Evolutionary conservation across 2,113 vertebrate species (phyloP), one percentile per base, ranked within the genome.

Genomic region (Scomber japonicus): DNA sequence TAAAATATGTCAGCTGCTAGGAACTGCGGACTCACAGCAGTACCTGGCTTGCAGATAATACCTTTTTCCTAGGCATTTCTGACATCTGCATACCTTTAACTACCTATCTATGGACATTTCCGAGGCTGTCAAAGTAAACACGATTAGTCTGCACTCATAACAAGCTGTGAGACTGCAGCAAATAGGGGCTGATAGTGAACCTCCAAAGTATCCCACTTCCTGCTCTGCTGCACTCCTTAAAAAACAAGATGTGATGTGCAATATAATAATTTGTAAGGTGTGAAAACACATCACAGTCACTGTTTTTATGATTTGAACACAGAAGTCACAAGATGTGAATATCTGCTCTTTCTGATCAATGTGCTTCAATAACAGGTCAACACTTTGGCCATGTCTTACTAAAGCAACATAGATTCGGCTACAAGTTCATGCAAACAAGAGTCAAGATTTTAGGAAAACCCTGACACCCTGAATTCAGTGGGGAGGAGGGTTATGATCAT

Each of bases 401-500:
- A 11, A n/a, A 40, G 6, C 21, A 45, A 53, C 46, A 31, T 14
- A 16, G 40, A 24, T 65, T 30, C 35, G 56, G 44, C 54, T 15
- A 27, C 8, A 17, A n/a, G 27, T 8, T 57, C 6, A 66, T 40
- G 35, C 9, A 7, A 40, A 55, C 35, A 16, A 19, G 24, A 30
- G 15, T 19, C 21, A 17, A 16, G 13, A 12, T 48, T 35, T 50
- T 70, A 21, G 15, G 45, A 40, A 62, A 57, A 50, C 9, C 21
- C 21, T 21, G 14, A 17, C 31, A 11, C 19, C 11, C 6, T 57
- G 17, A 21, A 65, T 72, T 31, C 12, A 31, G 5, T 17, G 7
- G 53, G 19, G 48, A 64, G 46, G 72, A 56, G 44, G 50, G 5
- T 24, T 61, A 17, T 24, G 46, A 53, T 61, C 81, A 62, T 4